These are phyloP conservation scores for Nipponia nippon DNA, from an alignment of 2,113 vertebrate genomes.

Conservation along the genomic window DNA sequence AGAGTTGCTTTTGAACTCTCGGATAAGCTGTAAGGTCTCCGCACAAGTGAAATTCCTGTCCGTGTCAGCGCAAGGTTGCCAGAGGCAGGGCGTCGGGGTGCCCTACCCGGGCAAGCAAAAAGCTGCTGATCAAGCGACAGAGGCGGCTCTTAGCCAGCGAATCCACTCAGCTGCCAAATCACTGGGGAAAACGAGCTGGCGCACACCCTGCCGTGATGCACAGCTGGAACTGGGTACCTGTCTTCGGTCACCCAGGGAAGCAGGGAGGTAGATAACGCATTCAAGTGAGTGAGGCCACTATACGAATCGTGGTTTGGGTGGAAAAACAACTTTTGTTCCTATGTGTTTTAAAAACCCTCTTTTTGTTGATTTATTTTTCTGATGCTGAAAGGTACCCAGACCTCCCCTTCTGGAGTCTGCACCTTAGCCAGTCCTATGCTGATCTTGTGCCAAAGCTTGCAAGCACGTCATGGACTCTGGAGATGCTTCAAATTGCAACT, in stretches of 20 bases:
- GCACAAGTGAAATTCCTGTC: background rate
- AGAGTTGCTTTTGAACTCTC: background rate
- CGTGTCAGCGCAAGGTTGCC: background rate
- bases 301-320: background rate
- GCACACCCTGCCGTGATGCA: background rate
- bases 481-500: background rate
- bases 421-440: background rate
- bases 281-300: background rate
- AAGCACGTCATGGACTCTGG: background rate
- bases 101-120: background rate
- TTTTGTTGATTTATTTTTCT: background rate
- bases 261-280: background rate
- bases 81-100: background rate
- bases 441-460: background rate
- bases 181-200: background rate
- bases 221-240: background rate
- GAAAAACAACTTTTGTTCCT: background rate
- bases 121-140: background rate
- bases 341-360: background rate
- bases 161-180: background rate
- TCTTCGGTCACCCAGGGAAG: background rate
- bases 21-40: background rate
- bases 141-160: background rate
- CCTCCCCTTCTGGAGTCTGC: background rate
- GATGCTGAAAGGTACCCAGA: background rate